Evolutionary conservation across 2,797 vertebrate genomes (phyloP).

Genomic region (Pelobates cultripes): DNA sequence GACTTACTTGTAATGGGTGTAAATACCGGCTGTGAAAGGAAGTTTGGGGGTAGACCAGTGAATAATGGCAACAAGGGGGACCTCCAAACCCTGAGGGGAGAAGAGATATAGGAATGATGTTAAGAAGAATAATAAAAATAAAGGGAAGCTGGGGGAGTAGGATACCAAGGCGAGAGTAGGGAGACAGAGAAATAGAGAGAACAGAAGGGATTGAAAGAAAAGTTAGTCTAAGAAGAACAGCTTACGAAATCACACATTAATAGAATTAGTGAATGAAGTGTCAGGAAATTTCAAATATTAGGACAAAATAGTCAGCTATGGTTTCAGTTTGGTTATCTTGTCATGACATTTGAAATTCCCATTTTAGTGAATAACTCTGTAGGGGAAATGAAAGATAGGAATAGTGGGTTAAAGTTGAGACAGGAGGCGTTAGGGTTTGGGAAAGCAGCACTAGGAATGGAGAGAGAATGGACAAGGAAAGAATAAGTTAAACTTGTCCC

Average conservation of each 20-base stretch:
- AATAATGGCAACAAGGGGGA: constrained; percentile 87
- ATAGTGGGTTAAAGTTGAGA: not conserved
- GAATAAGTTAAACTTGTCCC: not conserved
- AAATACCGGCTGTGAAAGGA: constrained; percentile 90
- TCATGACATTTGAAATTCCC: too few species aligned
- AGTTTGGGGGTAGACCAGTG: constrained; percentile 93
- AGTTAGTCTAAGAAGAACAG: too few species aligned
- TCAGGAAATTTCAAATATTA: too few species aligned
- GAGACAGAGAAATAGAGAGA: too few species aligned
- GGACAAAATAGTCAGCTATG: too few species aligned
- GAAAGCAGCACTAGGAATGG: not conserved
- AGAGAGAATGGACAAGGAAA: not conserved
- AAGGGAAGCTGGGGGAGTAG: not conserved
- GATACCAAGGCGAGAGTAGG: too few species aligned
- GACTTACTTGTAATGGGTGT: constrained; percentile 86
- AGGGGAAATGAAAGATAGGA: too few species aligned
- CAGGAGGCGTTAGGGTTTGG: not conserved
- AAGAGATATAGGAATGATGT: not conserved
- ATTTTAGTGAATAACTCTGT: too few species aligned
- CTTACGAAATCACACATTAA: too few species aligned
- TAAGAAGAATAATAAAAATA: not conserved
- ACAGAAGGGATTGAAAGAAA: too few species aligned
- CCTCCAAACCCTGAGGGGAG: constrained; percentile 83
- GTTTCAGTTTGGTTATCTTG: too few species aligned
- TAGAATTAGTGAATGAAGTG: too few species aligned